Percentiles rank a stretch among this genome's conserved stretches.
Evolutionary conservation across 2,113 vertebrate genomes (phyloP).

Genomic region (Triplophysa tibetana): DNA sequence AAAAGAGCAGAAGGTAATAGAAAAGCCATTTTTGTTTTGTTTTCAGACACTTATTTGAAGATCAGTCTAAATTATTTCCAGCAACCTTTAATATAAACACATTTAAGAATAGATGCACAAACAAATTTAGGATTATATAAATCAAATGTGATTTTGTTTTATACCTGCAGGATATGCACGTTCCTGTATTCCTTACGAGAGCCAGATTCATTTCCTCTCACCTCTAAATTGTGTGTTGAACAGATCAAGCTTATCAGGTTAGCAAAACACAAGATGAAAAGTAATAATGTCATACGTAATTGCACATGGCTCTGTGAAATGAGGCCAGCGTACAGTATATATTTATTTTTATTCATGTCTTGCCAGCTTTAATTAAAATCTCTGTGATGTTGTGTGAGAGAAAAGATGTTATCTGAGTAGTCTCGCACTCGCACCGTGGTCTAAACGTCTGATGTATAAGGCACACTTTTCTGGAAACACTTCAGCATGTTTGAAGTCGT

Average conservation of each 20-base stretch:
- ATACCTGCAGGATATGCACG: not conserved
- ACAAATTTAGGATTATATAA: not conserved
- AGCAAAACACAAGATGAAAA: conserved; percentile 16
- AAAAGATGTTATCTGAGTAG: conserved; percentile 1
- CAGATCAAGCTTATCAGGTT: conserved; percentile 14
- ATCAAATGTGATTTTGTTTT: not conserved
- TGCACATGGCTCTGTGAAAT: conserved; percentile 2
- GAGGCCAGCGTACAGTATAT: conserved; percentile 1
- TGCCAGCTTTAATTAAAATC: conserved; percentile 26
- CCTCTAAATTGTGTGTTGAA: conserved; percentile 5
- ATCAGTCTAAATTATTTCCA: no score
- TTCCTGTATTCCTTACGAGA: not conserved
- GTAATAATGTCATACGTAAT: conserved; percentile 14
- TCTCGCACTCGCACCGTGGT: no score
- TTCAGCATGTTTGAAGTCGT: no score
- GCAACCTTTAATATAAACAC: not conserved
- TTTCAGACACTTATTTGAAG: no score
- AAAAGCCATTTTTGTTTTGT: not conserved
- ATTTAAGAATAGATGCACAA: not conserved
- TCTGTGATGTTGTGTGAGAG: not conserved
- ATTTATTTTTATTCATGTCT: conserved; percentile 14
- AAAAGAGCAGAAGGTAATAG: not conserved
- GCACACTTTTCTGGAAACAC: no score
- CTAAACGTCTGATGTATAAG: no score
- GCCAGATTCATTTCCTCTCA: not conserved